Conservation (phyloP, 2,113 vertebrate genomes). For the Brienomyrus brachyistius region DNA sequence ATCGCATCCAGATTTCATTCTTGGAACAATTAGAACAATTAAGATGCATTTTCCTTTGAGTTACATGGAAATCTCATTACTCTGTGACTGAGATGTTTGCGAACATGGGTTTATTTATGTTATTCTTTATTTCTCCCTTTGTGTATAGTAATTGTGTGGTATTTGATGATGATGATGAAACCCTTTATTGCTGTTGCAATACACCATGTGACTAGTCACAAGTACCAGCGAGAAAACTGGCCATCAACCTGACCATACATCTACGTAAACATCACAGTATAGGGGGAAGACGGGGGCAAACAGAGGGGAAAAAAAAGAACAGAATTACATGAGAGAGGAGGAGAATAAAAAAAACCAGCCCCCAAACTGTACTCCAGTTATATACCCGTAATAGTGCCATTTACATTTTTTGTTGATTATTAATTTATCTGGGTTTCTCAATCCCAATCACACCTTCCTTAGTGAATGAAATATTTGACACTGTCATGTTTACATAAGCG, state of each 20-base stretch:
- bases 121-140: neutral
- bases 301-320: no score
- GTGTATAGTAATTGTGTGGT: neutral
- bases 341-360: no score
- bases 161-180: no score
- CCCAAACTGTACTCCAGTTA: no score
- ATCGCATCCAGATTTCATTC: constrained; percentile 31
- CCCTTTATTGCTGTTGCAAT: no score
- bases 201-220: no score
- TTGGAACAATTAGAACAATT: constrained; percentile 29
- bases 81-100: constrained; percentile 33
- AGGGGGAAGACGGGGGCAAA: no score
- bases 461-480: neutral
- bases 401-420: neutral
- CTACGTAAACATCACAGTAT: no score
- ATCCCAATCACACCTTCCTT: neutral
- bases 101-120: neutral
- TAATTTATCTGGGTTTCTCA: neutral
- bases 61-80: constrained; percentile 38
- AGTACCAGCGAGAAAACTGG: no score
- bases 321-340: no score
- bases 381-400: neutral
- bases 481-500: neutral
- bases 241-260: no score
- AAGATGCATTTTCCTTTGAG: neutral